Conservation (phyloP, 2,888 invertebrate species). For the Germaria angustata region DNA sequence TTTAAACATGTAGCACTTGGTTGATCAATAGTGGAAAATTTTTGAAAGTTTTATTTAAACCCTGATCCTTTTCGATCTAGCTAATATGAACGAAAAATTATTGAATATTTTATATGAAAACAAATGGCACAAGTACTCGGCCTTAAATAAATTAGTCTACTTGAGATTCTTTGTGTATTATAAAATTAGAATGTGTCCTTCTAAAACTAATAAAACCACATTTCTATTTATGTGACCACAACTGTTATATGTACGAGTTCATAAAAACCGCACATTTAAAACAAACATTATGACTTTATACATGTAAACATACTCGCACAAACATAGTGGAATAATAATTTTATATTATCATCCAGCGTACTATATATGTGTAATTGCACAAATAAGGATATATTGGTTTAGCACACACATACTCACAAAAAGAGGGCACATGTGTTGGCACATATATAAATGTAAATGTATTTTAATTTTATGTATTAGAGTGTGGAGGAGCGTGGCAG, state of each 20-base stretch:
- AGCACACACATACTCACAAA: not conserved
- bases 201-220: too few relatives aligned
- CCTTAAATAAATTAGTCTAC: too few relatives aligned
- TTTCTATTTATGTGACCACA: constrained; percentile 37
- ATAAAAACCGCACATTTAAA: constrained; percentile 62
- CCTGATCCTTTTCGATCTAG: too few relatives aligned
- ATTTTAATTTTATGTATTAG: constrained; percentile 39
- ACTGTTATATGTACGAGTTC: constrained; percentile 39
- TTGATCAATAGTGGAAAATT: too few relatives aligned
- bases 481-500: constrained; percentile 45
- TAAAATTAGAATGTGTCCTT: too few relatives aligned
- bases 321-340: constrained; percentile 50
- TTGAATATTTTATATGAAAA: too few relatives aligned
- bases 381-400: constrained; percentile 33
- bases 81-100: too few relatives aligned
- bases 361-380: constrained; percentile 15
- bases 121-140: too few relatives aligned
- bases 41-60: too few relatives aligned
- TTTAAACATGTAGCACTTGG: constrained; percentile 6
- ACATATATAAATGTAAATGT: not conserved
- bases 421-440: not conserved
- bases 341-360: constrained; percentile 52
- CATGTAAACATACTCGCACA: constrained; percentile 12
- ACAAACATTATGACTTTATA: constrained; percentile 59
- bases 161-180: too few relatives aligned